Conservation (phyloP, 2,888 invertebrate species). For the Pseudococcus viburni region DNA sequence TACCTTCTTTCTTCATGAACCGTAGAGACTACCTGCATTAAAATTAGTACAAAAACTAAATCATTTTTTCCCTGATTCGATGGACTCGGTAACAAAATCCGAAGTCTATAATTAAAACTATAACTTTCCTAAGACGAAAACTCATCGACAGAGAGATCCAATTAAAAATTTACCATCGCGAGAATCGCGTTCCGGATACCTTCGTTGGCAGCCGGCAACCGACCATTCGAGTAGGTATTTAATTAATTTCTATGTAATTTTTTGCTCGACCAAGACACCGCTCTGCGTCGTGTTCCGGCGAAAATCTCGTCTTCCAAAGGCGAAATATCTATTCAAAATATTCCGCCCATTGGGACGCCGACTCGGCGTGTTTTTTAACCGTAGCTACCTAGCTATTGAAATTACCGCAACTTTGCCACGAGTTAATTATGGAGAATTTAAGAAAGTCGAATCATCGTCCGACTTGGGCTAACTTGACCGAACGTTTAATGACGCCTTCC, state of each 20-base stretch:
- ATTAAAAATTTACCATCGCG: conserved; percentile 22
- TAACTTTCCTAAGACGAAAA: not conserved
- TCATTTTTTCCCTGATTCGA: too few species aligned
- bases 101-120: conserved; percentile 27
- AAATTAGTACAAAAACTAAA: too few species aligned
- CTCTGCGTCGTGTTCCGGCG: not conserved
- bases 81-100: not conserved
- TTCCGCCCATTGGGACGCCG: not conserved
- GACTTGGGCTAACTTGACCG: conserved; percentile 17
- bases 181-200: not conserved
- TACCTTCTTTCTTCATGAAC: too few species aligned
- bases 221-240: not conserved
- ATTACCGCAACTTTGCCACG: conserved; percentile 18
- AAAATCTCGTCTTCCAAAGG: not conserved
- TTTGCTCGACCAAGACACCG: not conserved
- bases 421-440: conserved; percentile 21
- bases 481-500: conserved; percentile 14
- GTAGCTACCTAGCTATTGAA: not conserved
- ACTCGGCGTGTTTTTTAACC: not conserved
- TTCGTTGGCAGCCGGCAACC: not conserved
- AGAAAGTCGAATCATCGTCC: conserved; percentile 13
- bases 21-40: too few species aligned
- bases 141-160: not conserved
- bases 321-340: not conserved
- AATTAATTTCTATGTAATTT: conserved; percentile 19